Conservation (phyloP, 2,888 invertebrate genomes). For the Barypeithes pellucidus region DNA sequence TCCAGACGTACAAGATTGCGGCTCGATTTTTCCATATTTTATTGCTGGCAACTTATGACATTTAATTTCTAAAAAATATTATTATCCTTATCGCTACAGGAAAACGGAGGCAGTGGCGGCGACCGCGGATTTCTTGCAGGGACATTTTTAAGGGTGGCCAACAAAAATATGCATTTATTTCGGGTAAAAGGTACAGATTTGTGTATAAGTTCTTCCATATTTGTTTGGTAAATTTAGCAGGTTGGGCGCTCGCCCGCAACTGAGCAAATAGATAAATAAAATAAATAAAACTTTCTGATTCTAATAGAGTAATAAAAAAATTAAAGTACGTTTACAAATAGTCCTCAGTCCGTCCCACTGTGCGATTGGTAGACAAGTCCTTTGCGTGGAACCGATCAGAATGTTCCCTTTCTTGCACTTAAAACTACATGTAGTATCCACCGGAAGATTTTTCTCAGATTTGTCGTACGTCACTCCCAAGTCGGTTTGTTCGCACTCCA, state of each 20-base stretch:
- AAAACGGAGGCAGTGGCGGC: no score
- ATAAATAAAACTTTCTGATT: no score
- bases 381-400: conserved; percentile 76
- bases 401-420: conserved; percentile 77
- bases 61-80: conserved; percentile 65
- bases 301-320: no score
- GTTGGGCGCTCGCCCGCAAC: no score
- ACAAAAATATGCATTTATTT: no score
- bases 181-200: no score
- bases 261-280: no score
- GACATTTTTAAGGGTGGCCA: no score
- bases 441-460: conserved; percentile 69
- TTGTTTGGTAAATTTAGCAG: no score
- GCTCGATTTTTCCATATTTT: conserved; percentile 73
- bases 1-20: conserved; percentile 72
- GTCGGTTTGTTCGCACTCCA: conserved; percentile 72
- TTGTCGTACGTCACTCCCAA: conserved; percentile 65
- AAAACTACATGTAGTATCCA: conserved; percentile 79
- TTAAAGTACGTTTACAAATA: conserved; percentile 76
- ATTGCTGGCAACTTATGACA: conserved; percentile 70
- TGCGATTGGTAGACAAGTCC: conserved; percentile 79
- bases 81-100: no score
- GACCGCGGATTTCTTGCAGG: no score
- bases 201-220: no score
- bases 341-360: conserved; percentile 81